These are phyloP conservation scores for Magallana angulata DNA, from an alignment of 1,140 invertebrate genomes.

Conservation along the genomic window DNA sequence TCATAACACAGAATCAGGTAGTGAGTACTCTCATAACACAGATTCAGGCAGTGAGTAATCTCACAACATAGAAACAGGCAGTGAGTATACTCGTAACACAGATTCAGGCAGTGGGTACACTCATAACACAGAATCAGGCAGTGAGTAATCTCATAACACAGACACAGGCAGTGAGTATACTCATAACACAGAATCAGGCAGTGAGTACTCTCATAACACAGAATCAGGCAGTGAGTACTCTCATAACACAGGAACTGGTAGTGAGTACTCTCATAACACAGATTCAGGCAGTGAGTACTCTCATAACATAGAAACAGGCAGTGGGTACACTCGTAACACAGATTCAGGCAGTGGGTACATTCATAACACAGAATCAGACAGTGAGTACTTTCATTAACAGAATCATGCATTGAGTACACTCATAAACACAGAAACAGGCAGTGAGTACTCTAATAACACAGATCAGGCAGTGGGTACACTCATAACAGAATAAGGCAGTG, in stretches of 20 bases:
- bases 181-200: too few relatives aligned
- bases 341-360: too few relatives aligned
- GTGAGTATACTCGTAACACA: neutral
- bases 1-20: constrained; percentile 53
- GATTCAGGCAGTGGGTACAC: constrained; percentile 63
- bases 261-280: too few relatives aligned
- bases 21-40: constrained; percentile 51
- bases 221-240: constrained; percentile 64
- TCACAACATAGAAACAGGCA: too few relatives aligned
- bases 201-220: neutral
- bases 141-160: neutral
- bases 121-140: too few relatives aligned
- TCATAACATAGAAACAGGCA: constrained; percentile 53
- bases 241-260: too few relatives aligned
- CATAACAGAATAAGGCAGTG: constrained; percentile 64
- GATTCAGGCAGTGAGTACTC: too few relatives aligned
- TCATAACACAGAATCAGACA: constrained; percentile 54
- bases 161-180: constrained; percentile 63
- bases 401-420: constrained; percentile 60
- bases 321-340: constrained; percentile 51
- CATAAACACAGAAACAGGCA: too few relatives aligned
- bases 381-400: constrained; percentile 58
- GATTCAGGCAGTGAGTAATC: too few relatives aligned
- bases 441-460: too few relatives aligned
- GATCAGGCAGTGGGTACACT: too few relatives aligned